Evolutionary conservation across 2,797 vertebrate genomes (phyloP).

Genomic region (Coendou prehensilis): DNA sequence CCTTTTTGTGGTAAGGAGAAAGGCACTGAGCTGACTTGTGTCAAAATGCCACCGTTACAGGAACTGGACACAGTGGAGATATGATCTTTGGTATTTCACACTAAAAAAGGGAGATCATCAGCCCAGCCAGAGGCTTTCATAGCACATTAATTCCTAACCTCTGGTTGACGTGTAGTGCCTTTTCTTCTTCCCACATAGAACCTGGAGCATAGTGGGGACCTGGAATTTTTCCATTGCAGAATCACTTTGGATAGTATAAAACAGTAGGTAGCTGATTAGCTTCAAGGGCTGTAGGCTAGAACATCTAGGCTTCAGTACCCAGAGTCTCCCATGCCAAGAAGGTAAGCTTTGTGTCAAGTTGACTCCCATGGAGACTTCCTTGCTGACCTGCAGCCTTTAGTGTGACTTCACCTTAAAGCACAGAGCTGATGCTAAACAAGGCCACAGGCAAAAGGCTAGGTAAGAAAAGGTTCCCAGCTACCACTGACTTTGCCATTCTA

Average conservation of each 20-base stretch:
- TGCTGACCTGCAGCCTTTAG: not conserved
- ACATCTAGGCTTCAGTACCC: not conserved
- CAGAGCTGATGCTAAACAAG: constrained; percentile 33
- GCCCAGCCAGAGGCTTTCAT: constrained; percentile 39
- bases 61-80: constrained; percentile 39
- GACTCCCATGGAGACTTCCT: constrained; percentile 29
- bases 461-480: not conserved
- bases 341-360: constrained; percentile 61
- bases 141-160: constrained; percentile 40
- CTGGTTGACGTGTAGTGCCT: constrained; percentile 49
- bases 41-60: constrained; percentile 46
- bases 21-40: not conserved
- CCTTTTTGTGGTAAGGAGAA: constrained; percentile 22
- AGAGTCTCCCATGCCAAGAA: constrained; percentile 9
- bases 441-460: not conserved
- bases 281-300: constrained; percentile 67
- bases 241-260: not conserved
- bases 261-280: not conserved
- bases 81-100: constrained; percentile 57
- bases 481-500: not conserved
- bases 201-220: not conserved
- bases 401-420: constrained; percentile 31
- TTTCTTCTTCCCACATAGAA: constrained; percentile 61
- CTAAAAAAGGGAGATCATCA: constrained; percentile 61
- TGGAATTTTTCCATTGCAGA: constrained; percentile 62